Percentiles rank a stretch among this genome's conserved stretches.
Conservation (phyloP, 2,797 vertebrate species). For the Helarctos malayanus region DNA sequence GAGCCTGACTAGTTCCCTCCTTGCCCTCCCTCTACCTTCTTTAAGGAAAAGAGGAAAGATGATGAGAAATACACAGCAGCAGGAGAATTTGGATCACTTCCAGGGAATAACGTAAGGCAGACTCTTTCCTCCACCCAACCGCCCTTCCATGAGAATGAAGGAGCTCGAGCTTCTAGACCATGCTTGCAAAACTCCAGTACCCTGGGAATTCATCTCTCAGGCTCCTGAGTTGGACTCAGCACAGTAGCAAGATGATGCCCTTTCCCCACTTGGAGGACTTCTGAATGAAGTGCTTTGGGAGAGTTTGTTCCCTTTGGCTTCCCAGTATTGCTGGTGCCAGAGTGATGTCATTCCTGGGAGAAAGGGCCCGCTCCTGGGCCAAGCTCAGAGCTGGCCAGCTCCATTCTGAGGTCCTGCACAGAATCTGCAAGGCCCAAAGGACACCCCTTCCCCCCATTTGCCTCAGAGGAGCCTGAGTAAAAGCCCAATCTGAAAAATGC, state of each 20-base stretch:
- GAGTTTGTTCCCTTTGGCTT: constrained; percentile 51
- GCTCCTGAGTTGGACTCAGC: constrained; percentile 34
- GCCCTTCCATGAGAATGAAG: constrained; percentile 47
- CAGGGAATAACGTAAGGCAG: constrained; percentile 47
- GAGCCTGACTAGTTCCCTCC: neutral
- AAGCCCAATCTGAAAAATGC: neutral
- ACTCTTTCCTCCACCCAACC: neutral
- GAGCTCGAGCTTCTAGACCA: constrained; percentile 22
- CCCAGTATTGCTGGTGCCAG: constrained; percentile 1
- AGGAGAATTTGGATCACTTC: neutral
- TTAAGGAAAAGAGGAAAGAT: constrained; percentile 44
- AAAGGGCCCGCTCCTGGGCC: neutral
- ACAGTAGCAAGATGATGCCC: neutral
- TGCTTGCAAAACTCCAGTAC: neutral
- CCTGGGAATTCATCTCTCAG: constrained; percentile 39
- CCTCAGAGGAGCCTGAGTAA: constrained; percentile 14
- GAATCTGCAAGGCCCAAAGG: neutral
- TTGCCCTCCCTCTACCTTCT: constrained; percentile 12
- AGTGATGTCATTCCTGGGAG: neutral
- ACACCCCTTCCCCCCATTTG: neutral
- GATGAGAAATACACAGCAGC: constrained; percentile 39
- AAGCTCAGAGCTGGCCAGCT: neutral
- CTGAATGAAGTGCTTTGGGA: constrained; percentile 26
- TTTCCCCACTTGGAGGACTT: constrained; percentile 15
- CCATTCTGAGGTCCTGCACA: neutral